A percentile compares a stretch with the other conserved stretches of the same genome.
phyloP scores from a whole-genome alignment of 1,140 invertebrate genomes.

The Papilio aristodemus region DNA sequence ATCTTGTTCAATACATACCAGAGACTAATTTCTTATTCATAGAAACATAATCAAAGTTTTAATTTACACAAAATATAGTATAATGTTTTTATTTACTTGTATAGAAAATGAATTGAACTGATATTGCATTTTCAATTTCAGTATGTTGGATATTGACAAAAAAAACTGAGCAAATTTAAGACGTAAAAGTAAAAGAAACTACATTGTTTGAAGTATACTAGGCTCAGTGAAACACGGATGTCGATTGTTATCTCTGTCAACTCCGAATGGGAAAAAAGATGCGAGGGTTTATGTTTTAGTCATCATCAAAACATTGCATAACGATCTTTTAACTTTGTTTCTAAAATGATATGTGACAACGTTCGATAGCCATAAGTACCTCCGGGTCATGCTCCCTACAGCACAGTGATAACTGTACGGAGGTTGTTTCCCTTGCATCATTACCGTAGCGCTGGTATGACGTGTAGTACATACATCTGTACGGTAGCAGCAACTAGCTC shows the following conservation, averaged over 20 bases:
- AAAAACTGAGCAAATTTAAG: conserved; percentile 2
- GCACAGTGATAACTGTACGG: background rate
- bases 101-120: background rate
- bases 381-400: background rate
- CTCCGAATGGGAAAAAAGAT: conserved; percentile 1
- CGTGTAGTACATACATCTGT: background rate
- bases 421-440: background rate
- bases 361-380: background rate
- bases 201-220: conserved; percentile 10
- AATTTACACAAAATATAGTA: background rate
- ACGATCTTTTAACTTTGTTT: conserved; percentile 16
- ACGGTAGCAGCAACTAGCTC: conserved; percentile 16
- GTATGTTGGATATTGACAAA: conserved; percentile 16
- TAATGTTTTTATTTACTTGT: background rate
- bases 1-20: no score
- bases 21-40: no score
- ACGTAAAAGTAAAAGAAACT: conserved; percentile 12
- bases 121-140: conserved; percentile 15
- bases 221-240: background rate
- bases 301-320: conserved; percentile 16
- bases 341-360: conserved; percentile 11
- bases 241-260: background rate
- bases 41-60: no score
- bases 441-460: background rate
- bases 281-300: background rate